Evolutionary conservation across 2,888 invertebrate species (phyloP).

Genomic region (Fragum sueziense): DNA sequence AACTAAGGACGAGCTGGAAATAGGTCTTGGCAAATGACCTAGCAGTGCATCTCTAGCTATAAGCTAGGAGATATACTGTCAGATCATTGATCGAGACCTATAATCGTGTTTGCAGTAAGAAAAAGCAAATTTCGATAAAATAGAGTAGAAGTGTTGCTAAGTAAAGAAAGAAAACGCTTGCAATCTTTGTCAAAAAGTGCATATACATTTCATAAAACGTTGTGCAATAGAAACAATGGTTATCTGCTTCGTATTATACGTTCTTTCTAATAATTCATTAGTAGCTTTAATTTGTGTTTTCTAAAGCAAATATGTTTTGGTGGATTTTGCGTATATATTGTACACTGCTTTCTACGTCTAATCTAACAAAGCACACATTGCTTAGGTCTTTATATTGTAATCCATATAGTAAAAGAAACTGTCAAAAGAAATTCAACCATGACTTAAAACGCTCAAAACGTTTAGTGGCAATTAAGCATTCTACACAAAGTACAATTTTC

Average conservation of each 20-base stretch:
- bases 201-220: conserved; percentile 13
- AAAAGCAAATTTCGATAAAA: background rate
- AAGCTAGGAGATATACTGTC: too few relatives aligned
- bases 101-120: too few relatives aligned
- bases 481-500: too few relatives aligned
- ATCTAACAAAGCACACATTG: conserved; percentile 10
- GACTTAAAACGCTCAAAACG: conserved; percentile 7
- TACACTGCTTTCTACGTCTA: conserved; percentile 17
- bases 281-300: background rate
- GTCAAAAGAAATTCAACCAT: conserved; percentile 26
- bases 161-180: background rate
- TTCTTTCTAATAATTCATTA: background rate
- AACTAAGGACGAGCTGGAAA: too few relatives aligned
- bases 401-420: background rate
- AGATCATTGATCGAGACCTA: too few relatives aligned
- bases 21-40: too few relatives aligned
- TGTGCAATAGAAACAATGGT: conserved; percentile 18
- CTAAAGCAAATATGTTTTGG: background rate
- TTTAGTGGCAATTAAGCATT: too few relatives aligned
- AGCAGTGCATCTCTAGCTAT: too few relatives aligned
- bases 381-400: background rate
- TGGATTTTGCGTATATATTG: background rate
- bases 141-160: background rate
- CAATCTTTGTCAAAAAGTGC: background rate
- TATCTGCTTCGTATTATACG: background rate